Evolutionary conservation across 2,888 invertebrate species (phyloP), one percentile per base, ranked within the genome.

Genomic region (Archaeoteleia sp.): DNA sequence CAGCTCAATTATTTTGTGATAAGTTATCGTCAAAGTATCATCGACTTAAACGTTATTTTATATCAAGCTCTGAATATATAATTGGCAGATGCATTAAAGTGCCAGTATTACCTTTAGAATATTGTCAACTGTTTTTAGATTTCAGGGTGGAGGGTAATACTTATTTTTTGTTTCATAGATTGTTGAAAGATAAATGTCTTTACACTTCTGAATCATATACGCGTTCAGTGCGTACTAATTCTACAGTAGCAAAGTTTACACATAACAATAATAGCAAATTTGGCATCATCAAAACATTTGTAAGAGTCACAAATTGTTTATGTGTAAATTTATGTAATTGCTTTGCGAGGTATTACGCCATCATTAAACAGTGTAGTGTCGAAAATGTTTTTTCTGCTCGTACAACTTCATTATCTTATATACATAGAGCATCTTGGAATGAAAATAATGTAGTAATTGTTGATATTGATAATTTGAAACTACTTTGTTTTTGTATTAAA

Each of bases 121-220:
- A 15, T 35, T n/a, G 17, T 2, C 7, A 14, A 13, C 10, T 1
- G 10, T 1, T 6, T 20, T 20, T 42, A 30, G 9, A 5, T 51
- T 6, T 17, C 23, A 39, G n/a, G n/a, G n/a, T n/a, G n/a, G n/a
- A n/a, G n/a, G n/a, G n/a, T n/a, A n/a, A n/a, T n/a, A n/a, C n/a
- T n/a, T n/a, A n/a, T n/a, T n/a, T n/a, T n/a, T n/a, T n/a, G n/a
- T 53, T 53, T n/a, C 1, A 53, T 3, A 30, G 17, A 39, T 51
- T 67, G 39, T 55, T 61, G 10, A 54, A 61, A 49, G 9, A 17
- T 6, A 67, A 61, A 17, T 40, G 45, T 15, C 8, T 67, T n/a
- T 67, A 35, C 27, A 20, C 35, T 10, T 57, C 55, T 8, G 35
- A 13, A 8, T n/a, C 12, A n/a, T 57, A 63, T 46, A 45, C 29